Conservation (phyloP, 2,113 vertebrate genomes). For the Xenus cinereus region DNA sequence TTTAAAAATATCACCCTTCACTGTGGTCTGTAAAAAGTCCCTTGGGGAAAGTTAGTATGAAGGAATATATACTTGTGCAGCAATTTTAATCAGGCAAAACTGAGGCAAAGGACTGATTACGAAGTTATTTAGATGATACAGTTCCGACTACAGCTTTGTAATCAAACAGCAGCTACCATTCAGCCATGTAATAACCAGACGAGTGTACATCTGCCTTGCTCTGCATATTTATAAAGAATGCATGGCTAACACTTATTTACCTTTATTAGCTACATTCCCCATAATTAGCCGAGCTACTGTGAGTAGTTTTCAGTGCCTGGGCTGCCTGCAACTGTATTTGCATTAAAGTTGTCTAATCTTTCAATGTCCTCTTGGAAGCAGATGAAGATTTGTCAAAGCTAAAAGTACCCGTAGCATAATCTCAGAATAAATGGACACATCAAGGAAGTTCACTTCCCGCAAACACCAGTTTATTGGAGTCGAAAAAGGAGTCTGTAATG, state of each 20-base stretch:
- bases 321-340: neutral
- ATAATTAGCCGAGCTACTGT: neutral
- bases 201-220: neutral
- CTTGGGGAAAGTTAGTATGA: neutral
- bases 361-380: neutral
- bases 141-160: slow-evolving; percentile 7
- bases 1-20: neutral
- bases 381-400: neutral
- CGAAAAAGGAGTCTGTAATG: neutral
- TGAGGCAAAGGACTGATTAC: slow-evolving; percentile 41
- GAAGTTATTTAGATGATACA: slow-evolving; percentile 7
- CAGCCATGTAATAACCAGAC: neutral
- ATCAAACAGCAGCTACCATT: slow-evolving; percentile 4
- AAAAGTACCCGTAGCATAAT: accelerated
- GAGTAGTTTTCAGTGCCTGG: neutral
- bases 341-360: neutral
- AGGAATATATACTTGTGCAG: neutral
- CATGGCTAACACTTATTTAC: neutral
- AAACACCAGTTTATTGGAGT: neutral
- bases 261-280: neutral
- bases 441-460: neutral
- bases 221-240: neutral
- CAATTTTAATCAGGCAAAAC: slow-evolving; percentile 44
- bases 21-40: neutral
- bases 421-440: neutral